Evolutionary conservation across 2,888 invertebrate species (phyloP).

Genomic region (Cheilosia vernalis): DNA sequence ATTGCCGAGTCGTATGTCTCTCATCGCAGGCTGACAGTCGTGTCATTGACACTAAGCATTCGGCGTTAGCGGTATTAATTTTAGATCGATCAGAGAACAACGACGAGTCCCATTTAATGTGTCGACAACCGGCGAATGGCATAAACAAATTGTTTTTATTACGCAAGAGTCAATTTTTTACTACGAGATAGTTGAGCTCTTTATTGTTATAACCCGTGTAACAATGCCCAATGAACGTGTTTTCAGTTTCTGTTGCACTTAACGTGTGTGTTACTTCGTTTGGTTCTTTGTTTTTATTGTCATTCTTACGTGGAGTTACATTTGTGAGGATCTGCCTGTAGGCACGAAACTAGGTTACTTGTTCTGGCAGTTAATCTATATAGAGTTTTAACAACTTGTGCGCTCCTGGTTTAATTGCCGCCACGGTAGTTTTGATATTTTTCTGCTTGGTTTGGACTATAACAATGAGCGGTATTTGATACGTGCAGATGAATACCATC

Average conservation of each 20-base stretch:
- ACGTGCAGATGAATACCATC: slow-evolving; percentile 30
- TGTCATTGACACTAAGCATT: slow-evolving; percentile 43
- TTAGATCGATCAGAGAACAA: slow-evolving; percentile 40
- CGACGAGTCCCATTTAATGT: slow-evolving; percentile 4
- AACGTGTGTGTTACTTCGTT: slow-evolving; percentile 3
- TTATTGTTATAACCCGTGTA: slow-evolving; percentile 9
- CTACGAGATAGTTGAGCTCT: slow-evolving; percentile 16
- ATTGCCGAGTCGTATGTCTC: neutral
- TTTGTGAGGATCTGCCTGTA: slow-evolving; percentile 23
- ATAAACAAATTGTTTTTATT: slow-evolving; percentile 30
- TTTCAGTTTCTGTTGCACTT: slow-evolving; percentile 34
- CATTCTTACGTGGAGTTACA: neutral
- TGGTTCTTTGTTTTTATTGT: slow-evolving; percentile 30
- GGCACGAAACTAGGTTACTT: slow-evolving; percentile 48
- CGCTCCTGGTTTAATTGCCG: slow-evolving; percentile 6
- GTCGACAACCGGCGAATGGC: slow-evolving; percentile 8
- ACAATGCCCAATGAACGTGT: slow-evolving; percentile 17
- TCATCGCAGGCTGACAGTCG: neutral
- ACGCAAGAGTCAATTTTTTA: slow-evolving; percentile 36
- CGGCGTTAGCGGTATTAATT: slow-evolving; percentile 14
- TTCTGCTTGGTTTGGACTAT: neutral
- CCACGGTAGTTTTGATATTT: neutral
- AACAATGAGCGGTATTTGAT: slow-evolving; percentile 16
- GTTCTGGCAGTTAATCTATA: slow-evolving; percentile 2
- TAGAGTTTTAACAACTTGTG: neutral